phyloP scores from a whole-genome alignment of 2,113 vertebrate genomes.

The Crotalus viridis region DNA sequence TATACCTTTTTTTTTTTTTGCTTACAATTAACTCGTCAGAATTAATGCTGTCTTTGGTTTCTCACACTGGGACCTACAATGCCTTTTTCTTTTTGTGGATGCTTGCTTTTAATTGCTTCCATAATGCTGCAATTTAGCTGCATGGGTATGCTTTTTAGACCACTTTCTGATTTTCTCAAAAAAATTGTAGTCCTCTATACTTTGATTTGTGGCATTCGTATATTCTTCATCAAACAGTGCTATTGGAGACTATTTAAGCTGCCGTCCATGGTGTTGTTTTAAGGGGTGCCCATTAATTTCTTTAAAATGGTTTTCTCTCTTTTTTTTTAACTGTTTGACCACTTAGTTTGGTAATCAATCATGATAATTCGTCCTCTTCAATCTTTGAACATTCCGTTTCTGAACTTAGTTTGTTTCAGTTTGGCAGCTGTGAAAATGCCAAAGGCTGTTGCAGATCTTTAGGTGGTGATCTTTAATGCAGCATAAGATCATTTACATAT shows the following conservation, averaged over 20 bases:
- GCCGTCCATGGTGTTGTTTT: neutral
- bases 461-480: neutral
- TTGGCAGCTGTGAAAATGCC: neutral
- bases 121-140: slow-evolving; percentile 3
- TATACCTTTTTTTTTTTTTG: neutral
- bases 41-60: neutral
- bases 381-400: neutral
- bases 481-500: neutral
- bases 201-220: neutral
- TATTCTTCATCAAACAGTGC: neutral
- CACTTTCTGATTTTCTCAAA: neutral
- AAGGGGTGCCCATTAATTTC: slow-evolving; percentile 3
- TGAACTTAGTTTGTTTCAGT: neutral
- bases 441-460: neutral
- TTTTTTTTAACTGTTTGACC: neutral
- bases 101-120: slow-evolving; percentile 7
- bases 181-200: neutral
- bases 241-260: neutral
- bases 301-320: neutral
- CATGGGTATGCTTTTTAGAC: neutral
- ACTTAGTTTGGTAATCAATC: neutral
- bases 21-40: neutral
- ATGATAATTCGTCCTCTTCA: neutral
- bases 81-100: neutral
- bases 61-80: neutral